Evolutionary conservation across 2,113 vertebrate species (phyloP).

Genomic region (Ameiurus melas): DNA sequence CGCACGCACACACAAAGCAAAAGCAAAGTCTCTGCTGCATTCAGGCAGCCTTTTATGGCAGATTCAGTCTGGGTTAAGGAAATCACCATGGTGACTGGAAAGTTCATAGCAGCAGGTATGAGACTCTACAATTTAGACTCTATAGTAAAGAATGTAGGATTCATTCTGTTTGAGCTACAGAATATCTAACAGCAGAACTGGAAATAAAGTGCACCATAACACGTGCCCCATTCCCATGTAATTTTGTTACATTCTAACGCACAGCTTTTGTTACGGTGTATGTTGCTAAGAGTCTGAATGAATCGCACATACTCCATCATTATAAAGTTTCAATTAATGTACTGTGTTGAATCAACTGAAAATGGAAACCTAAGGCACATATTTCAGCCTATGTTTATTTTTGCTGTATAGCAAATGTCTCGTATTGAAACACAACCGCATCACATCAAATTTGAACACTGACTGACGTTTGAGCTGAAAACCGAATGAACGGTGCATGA

Average conservation of each 20-base stretch:
- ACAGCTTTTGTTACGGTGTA: background rate
- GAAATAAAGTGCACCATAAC: background rate
- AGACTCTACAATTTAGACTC: too few species aligned
- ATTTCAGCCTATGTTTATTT: background rate
- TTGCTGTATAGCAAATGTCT: background rate
- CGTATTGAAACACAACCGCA: background rate
- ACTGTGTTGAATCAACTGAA: background rate
- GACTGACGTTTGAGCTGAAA: background rate
- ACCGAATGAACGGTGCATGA: background rate
- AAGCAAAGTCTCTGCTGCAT: too few species aligned
- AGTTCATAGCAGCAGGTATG: slow-evolving; percentile 3
- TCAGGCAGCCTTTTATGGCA: background rate
- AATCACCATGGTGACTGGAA: slow-evolving; percentile 1
- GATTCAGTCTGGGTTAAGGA: background rate
- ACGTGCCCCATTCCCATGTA: background rate
- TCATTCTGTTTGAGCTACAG: background rate
- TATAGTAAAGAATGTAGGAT: background rate
- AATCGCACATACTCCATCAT: background rate
- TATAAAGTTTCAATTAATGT: background rate
- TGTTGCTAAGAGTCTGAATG: background rate
- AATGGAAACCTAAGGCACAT: background rate
- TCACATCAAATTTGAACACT: background rate
- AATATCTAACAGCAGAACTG: background rate
- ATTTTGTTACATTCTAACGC: background rate
- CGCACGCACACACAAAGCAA: too few species aligned